Percentiles rank a stretch among this genome's conserved stretches.
Conservation (phyloP, 2,888 invertebrate genomes). For the Allacma fusca region DNA sequence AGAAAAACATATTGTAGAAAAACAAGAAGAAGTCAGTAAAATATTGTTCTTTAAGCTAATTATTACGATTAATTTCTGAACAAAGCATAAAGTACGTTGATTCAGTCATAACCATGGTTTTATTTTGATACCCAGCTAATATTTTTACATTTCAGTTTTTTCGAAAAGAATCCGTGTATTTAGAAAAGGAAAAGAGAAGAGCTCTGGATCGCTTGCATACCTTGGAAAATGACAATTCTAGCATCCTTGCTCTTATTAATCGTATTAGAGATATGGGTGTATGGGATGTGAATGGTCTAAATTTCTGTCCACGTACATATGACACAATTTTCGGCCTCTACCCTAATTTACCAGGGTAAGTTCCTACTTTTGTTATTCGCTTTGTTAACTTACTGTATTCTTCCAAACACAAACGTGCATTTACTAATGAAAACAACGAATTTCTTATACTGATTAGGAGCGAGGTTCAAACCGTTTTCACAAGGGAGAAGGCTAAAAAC, state of each 20-base stretch:
- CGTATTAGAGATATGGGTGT: conserved; percentile 60
- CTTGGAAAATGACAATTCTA: conserved; percentile 59
- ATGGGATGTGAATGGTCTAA: conserved; percentile 59
- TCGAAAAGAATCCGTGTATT: conserved; percentile 34
- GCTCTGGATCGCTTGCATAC: conserved; percentile 52
- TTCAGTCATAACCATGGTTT: too few relatives aligned
- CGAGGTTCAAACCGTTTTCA: conserved; percentile 61
- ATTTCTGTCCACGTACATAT: conserved; percentile 53
- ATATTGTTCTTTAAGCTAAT: background rate
- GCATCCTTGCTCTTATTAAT: conserved; percentile 54
- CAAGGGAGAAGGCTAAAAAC: conserved; percentile 53
- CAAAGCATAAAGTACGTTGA: too few relatives aligned
- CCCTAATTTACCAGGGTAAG: conserved; percentile 59
- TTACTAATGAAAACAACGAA: too few relatives aligned
- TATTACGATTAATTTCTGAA: too few relatives aligned
- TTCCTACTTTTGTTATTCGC: too few relatives aligned
- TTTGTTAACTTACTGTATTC: too few relatives aligned
- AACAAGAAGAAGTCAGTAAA: conserved; percentile 56
- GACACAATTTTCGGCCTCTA: conserved; percentile 59
- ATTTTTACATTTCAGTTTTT: conserved; percentile 27
- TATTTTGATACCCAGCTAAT: too few relatives aligned
- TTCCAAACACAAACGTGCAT: too few relatives aligned
- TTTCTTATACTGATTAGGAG: too few relatives aligned
- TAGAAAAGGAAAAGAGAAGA: conserved; percentile 59
- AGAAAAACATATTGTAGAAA: conserved; percentile 51